phyloP scores from a whole-genome alignment of 2,113 vertebrate species.

The Oncorhynchus nerka region DNA sequence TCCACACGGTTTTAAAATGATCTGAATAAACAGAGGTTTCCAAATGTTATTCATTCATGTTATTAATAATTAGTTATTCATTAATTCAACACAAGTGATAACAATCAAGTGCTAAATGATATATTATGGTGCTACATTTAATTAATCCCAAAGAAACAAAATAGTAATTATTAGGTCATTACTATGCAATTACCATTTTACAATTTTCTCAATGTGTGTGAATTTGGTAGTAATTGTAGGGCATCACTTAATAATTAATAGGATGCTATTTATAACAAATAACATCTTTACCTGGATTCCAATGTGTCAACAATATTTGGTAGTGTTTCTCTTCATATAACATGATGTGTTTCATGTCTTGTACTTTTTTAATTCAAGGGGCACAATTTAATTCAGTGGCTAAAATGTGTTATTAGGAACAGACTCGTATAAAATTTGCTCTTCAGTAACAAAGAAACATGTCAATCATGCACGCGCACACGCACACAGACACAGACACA shows the following conservation, averaged over 20 bases:
- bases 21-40: no score
- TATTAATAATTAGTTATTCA: no score
- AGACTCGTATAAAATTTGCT: background rate
- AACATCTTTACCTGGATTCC: background rate
- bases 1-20: no score
- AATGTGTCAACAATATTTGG: no score
- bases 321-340: no score
- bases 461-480: background rate
- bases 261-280: background rate
- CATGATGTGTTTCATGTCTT: background rate
- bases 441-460: slow-evolving; percentile 13
- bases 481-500: background rate
- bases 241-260: no score
- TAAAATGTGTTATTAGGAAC: background rate
- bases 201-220: background rate
- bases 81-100: background rate
- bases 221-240: background rate
- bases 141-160: background rate
- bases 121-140: background rate
- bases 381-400: no score
- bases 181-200: background rate
- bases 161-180: background rate
- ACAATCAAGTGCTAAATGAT: no score
- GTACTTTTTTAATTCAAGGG: background rate
- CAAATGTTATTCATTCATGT: no score